Evolutionary conservation across 53 echinoderm and acorn worm species (phyloP), one percentile per base, ranked within the genome.

Genomic region (Apostichopus leukothele): DNA sequence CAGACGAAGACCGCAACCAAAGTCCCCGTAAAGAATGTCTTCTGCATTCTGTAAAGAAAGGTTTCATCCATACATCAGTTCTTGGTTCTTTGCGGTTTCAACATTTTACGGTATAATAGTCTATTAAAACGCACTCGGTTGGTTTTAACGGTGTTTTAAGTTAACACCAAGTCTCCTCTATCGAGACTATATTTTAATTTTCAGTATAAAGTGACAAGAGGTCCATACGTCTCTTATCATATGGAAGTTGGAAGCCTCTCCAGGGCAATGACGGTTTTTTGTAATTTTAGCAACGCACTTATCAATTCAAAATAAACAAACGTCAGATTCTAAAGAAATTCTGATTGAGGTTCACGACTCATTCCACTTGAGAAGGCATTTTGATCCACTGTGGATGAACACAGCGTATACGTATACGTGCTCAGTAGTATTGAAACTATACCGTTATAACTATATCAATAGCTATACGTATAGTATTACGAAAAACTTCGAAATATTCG

Each of bases 221-320:
- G 55, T 55, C 6, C 9, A 55, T 55, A 55, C 55, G 55, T 55
- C 55, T 55, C 9, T 55, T 55, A 55, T 55, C 55, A 55, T 55
- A 55, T 55, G 55, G 55, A 55, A 55, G 55, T 9, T 7, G 4
- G 68, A 68, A 16, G 68, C 68, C 68, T 68, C 68, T 25, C 25
- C 25, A 25, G 25, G 25, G 25, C 25, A 19, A 68, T 16, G 68
- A 6, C 13, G 19, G 19, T 18, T 14, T 18, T 14, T 68, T 68
- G 68, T 68, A 68, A 68, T 68, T 68, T 68, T 68, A 68, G 68
- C 9, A 68, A 68, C 19, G 68, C 68, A 68, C 68, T 68, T 68
- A 68, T 68, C 68, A 68, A 68, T 11, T 68, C 68, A 14, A 68
- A 68, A 68, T 68, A 68, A 68, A 68, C 68, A 68, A 68, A 68